Evolutionary conservation across 1,140 invertebrate genomes (phyloP).

Genomic region (Drosophila gunungcola): DNA sequence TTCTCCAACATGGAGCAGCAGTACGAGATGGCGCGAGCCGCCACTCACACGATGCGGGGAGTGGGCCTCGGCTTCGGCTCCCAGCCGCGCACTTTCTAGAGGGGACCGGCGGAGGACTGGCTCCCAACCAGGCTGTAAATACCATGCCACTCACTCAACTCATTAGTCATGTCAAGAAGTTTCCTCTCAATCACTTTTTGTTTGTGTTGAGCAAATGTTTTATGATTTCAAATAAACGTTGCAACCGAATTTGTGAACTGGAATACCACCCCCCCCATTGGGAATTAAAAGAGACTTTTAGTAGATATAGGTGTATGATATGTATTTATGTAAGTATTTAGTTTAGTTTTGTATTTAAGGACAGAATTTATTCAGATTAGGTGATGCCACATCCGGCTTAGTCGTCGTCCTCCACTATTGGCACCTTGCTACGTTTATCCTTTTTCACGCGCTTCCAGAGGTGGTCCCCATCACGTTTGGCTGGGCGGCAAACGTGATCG

Average conservation of each 20-base stretch:
- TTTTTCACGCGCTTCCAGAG: no score
- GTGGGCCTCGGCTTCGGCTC: constrained; percentile 93
- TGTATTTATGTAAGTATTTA: no score
- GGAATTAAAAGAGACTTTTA: no score
- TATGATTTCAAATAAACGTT: constrained; percentile 45
- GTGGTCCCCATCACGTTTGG: no score
- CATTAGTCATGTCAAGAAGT: constrained; percentile 50
- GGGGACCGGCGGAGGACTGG: neutral
- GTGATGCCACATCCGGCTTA: no score
- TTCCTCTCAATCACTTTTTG: constrained; percentile 47
- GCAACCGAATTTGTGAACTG: constrained; percentile 8
- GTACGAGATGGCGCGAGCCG: constrained; percentile 96
- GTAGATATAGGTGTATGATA: no score
- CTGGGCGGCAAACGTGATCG: no score
- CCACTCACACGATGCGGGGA: constrained; percentile 97
- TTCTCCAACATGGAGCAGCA: constrained; percentile 96
- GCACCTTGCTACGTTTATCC: no score
- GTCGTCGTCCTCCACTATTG: no score
- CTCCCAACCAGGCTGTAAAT: constrained; percentile 55
- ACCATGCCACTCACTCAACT: constrained; percentile 51
- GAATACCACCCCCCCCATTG: neutral
- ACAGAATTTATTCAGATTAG: no score
- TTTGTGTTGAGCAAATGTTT: constrained; percentile 54
- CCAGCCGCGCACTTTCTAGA: constrained; percentile 73
- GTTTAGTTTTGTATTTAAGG: no score